Evolutionary conservation across 2,888 invertebrate genomes (phyloP).

Genomic region (Pediacus dermestoides): DNA sequence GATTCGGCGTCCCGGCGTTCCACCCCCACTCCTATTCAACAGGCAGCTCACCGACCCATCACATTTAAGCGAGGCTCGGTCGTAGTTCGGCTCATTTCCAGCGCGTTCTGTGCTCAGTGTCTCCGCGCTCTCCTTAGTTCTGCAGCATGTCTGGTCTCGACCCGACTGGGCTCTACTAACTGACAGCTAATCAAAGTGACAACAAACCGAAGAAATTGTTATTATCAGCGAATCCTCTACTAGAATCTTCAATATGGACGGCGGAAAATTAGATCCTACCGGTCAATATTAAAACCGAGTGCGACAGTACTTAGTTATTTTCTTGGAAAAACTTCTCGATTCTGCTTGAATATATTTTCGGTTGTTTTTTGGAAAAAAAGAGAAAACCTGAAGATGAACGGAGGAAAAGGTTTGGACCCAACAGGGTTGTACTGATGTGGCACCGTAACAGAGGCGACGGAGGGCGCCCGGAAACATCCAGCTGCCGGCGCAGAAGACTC

Average conservation of each 20-base stretch:
- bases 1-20: slow-evolving; percentile 42
- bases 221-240: slow-evolving; percentile 3
- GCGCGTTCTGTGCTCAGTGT: slow-evolving; percentile 20
- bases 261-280: slow-evolving; percentile 48
- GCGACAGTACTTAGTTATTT: slow-evolving; percentile 15
- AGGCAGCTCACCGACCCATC: slow-evolving; percentile 19
- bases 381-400: slow-evolving; percentile 16
- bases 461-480: slow-evolving; percentile 50
- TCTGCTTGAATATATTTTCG: slow-evolving; percentile 1
- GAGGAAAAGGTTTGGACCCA: slow-evolving; percentile 44
- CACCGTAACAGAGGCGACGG: slow-evolving; percentile 48
- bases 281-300: slow-evolving; percentile 42
- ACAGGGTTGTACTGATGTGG: slow-evolving; percentile 50
- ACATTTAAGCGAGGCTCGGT: slow-evolving; percentile 40
- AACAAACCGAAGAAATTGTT: slow-evolving; percentile 7
- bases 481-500: slow-evolving; percentile 48
- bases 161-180: slow-evolving; percentile 44
- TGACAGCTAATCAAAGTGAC: too few species aligned
- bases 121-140: slow-evolving; percentile 16
- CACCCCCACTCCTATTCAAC: slow-evolving; percentile 37
- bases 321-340: slow-evolving; percentile 10
- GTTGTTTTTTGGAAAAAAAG: background rate
- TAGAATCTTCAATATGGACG: slow-evolving; percentile 41
- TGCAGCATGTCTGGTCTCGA: slow-evolving; percentile 45
- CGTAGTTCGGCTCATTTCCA: slow-evolving; percentile 37